Percentiles rank a stretch among this genome's conserved stretches.
Conservation (phyloP, 2,888 invertebrate species). For the Sceliomorpha sp. region DNA sequence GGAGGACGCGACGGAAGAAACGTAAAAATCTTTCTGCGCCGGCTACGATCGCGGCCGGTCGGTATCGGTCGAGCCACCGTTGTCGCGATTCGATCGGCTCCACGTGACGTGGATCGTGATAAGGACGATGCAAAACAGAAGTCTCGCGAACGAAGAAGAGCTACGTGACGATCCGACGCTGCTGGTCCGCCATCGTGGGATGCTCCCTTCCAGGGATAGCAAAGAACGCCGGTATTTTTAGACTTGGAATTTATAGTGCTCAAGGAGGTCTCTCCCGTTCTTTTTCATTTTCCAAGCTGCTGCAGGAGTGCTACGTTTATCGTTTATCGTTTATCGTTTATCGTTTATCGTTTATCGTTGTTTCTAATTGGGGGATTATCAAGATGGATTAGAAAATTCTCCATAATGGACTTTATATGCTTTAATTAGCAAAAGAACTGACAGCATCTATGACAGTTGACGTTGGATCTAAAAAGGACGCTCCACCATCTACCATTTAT, state of each 20-base stretch:
- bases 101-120: conserved; percentile 55
- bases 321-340: too few species aligned
- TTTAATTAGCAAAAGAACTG: too few species aligned
- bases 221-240: conserved; percentile 10
- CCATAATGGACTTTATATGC: too few species aligned
- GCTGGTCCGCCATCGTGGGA: conserved; percentile 34
- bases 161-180: conserved; percentile 38
- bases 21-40: conserved; percentile 22
- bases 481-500: too few species aligned
- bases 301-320: too few species aligned
- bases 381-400: too few species aligned
- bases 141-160: conserved; percentile 27
- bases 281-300: too few species aligned
- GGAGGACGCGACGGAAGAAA: conserved; percentile 19
- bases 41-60: conserved; percentile 37
- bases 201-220: conserved; percentile 10
- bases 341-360: too few species aligned
- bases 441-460: too few species aligned
- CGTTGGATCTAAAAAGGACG: too few species aligned
- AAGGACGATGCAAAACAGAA: conserved; percentile 53
- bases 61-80: conserved; percentile 39
- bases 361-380: too few species aligned
- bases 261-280: too few species aligned
- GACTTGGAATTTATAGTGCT: conserved; percentile 10
- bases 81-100: conserved; percentile 44